Percentiles rank a stretch among this genome's conserved stretches.
These are phyloP conservation scores for Bufotes viridis DNA, from an alignment of 2,797 vertebrate genomes.

Conservation along the genomic window DNA sequence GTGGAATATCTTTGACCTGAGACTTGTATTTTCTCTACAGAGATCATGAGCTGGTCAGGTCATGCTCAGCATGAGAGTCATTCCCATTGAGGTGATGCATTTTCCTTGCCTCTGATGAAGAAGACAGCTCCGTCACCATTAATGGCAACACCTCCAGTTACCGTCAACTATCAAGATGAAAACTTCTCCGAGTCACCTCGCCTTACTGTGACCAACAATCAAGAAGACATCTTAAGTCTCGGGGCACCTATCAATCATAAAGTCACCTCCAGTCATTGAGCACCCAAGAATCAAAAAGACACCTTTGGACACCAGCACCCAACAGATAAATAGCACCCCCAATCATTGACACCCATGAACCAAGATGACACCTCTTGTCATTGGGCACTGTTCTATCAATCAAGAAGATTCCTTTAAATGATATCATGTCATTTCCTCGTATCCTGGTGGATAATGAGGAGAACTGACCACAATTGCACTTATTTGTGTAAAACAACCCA, in stretches of 20 bases:
- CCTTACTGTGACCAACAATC: neutral
- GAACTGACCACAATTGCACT: neutral
- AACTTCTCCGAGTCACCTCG: neutral
- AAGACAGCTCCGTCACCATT: neutral
- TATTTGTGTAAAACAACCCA: neutral
- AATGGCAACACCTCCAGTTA: neutral
- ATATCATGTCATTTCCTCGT: neutral
- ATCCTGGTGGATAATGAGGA: neutral
- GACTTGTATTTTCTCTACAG: neutral
- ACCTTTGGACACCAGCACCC: neutral
- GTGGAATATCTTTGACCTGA: neutral
- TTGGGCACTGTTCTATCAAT: neutral
- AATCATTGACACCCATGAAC: neutral
- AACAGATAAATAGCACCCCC: neutral
- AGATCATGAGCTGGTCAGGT: neutral
- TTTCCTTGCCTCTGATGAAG: neutral
- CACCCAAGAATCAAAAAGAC: neutral
- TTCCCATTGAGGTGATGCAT: neutral
- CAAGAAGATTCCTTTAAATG: neutral
- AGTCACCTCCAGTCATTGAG: neutral
- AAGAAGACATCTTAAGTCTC: neutral
- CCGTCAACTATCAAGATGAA: neutral
- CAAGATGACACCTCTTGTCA: neutral
- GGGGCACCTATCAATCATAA: neutral
- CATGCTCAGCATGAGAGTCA: neutral